phyloP scores from a whole-genome alignment of 64 coral and sea anemone genomes.

The Actinia tenebrosa region DNA sequence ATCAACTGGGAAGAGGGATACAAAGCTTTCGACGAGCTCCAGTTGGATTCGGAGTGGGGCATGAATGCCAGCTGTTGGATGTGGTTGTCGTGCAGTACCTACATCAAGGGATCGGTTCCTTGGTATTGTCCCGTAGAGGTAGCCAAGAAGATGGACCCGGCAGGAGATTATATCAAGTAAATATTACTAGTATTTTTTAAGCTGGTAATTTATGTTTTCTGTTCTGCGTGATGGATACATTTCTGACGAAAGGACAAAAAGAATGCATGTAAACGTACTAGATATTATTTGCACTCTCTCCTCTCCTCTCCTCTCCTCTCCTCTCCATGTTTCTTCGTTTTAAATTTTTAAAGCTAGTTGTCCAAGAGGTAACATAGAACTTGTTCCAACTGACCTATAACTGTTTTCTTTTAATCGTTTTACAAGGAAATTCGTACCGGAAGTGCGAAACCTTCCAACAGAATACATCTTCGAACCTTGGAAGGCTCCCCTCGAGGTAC shows the following conservation, averaged over 20 bases:
- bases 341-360: too few relatives aligned
- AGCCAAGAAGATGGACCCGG: slow-evolving; percentile 55
- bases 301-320: too few relatives aligned
- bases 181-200: not conserved
- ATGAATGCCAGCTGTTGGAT: slow-evolving; percentile 45
- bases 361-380: too few relatives aligned
- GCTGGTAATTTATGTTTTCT: not conserved
- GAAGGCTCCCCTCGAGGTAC: slow-evolving; percentile 47
- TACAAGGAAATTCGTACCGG: slow-evolving; percentile 56
- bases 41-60: slow-evolving; percentile 50
- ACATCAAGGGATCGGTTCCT: slow-evolving; percentile 32
- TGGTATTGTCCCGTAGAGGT: slow-evolving; percentile 60
- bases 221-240: not conserved
- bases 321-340: too few relatives aligned
- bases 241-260: too few relatives aligned
- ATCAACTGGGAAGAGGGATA: slow-evolving; percentile 95
- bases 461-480: slow-evolving; percentile 70
- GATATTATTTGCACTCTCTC: too few relatives aligned
- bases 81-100: slow-evolving; percentile 54
- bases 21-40: slow-evolving; percentile 70
- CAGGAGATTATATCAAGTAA: slow-evolving; percentile 74
- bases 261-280: too few relatives aligned
- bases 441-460: slow-evolving; percentile 39
- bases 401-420: not conserved
- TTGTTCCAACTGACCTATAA: not conserved